Evolutionary conservation across 2,888 invertebrate species (phyloP), one percentile per base, ranked within the genome.

Genomic region (Linyphia triangularis): DNA sequence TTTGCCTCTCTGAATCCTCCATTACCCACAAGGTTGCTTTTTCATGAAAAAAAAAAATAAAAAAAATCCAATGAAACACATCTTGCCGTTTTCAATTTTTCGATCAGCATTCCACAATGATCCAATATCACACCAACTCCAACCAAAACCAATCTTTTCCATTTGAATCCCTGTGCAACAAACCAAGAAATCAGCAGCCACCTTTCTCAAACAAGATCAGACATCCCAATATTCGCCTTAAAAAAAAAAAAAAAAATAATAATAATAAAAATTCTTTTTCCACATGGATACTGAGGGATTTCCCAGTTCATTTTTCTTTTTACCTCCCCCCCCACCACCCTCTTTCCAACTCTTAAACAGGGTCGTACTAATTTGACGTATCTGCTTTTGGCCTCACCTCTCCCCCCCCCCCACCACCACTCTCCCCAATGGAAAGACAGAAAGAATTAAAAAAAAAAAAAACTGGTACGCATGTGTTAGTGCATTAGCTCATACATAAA

Each of bases 401-500:
- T 40, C 3, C 16, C 40, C 9, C 9, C 10, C 40, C 40, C 9
- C 40, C 9, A 40, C 16, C 40, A 3, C 40, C 9, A 40, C n/a
- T 40, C 16, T 40, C 40, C 40, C 40, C 16, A 40, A 40, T n/a
- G n/a, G n/a, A 40, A 28, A 65, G 28, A 28, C 10, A 28, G 16
- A 65, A 28, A 28, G 2, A 19, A 9, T n/a, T 28, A 65, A 28
- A 28, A 28, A 65, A 61, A 65, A 28, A 65, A 40, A 40, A 40
- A 3, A 13, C n/a, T n/a, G n/a, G n/a, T n/a, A 43, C 33, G 67
- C 57, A 81, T 81, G 82, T 72, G 40, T 61, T 59, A 61, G 72
- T 43, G 72, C 72, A 82, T 72, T 61, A 59, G 28, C 85, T 85
- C 85, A 85, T 85, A 85, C 85, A 85, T 85, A 85, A 85, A 85